Conservation (phyloP, 2,113 vertebrate genomes). For the Melanerpes aurifrons region DNA sequence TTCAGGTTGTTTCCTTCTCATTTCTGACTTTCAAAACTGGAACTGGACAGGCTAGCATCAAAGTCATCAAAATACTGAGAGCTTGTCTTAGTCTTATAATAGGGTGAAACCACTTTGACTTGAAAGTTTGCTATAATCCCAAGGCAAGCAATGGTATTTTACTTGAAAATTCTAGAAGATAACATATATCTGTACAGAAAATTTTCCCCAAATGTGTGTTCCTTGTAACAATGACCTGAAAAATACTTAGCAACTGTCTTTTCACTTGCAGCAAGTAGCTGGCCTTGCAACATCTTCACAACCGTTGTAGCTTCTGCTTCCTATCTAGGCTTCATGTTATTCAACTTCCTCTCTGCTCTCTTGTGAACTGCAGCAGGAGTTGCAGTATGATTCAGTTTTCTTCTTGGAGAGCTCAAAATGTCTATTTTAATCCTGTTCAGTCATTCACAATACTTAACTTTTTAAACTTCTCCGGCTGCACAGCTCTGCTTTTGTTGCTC, state of each 20-base stretch:
- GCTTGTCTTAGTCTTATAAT: not conserved
- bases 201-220: not conserved
- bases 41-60: not conserved
- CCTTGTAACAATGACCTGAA: not conserved
- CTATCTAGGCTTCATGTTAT: not conserved
- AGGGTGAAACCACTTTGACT: not conserved
- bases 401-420: constrained; percentile 29
- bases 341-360: constrained; percentile 9
- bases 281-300: constrained; percentile 1
- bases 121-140: not conserved
- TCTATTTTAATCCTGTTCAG: not conserved
- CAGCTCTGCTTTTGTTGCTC: not conserved
- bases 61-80: not conserved
- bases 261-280: not conserved
- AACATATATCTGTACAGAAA: not conserved
- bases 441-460: not conserved
- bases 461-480: not conserved
- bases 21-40: not conserved
- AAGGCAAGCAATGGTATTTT: not conserved
- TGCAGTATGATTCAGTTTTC: constrained; percentile 27
- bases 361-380: constrained; percentile 3
- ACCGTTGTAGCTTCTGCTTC: not conserved
- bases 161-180: not conserved
- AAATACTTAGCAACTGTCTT: not conserved
- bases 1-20: not conserved